Base-by-base conservation (phyloP, 2,113 vertebrate genomes). In the Vanacampus margaritifer region DNA sequence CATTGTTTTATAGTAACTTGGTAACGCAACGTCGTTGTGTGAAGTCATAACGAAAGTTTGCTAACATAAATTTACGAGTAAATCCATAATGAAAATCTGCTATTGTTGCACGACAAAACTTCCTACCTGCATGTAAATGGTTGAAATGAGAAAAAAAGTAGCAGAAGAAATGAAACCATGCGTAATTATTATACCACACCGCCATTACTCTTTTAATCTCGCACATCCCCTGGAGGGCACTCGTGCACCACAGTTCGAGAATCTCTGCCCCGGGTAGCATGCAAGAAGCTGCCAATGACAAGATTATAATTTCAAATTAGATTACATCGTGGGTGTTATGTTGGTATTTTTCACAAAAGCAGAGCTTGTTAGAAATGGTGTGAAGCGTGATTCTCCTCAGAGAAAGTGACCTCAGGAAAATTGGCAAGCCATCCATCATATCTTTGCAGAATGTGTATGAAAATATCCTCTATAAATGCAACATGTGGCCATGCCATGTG, bases 271-370 rank as follows among this genome's bases (percentile, higher is more conserved):
- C 8, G 41, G 14, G 41, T 39, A 62, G 19, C 12, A 62, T 17
- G n/a, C 60, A 16, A 43, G n/a, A 43, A 43, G 23, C 39, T 43
- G 60, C 39, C 60, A 43, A 62, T 1, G 21, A 43, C 37, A 41
- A 62, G 37, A 62, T 62, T 43, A 62, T 23, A 62, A 62, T 43
- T 62, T 45, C 23, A 62, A 62, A 62, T 41, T 9, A 24, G 60
- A 41, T 16, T 26, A 43, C n/a, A 62, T 21, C 14, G 39, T 62
- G 39, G 37, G 60, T n/a, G 39, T 17, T 9, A 23, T 26, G 60
- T 16, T 43, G 1, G 23, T 62, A 43, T 62, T 9, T 62, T 24
- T 16, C 6, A 26, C 37, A 62, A 62, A 62, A 13, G 3, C 23
- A 24, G 37, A 43, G 60, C 39, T 43, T 62, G 37, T 24, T 26